phyloP scores from a whole-genome alignment of 1,140 invertebrate species.

The Lysiphlebus fabarum region DNA sequence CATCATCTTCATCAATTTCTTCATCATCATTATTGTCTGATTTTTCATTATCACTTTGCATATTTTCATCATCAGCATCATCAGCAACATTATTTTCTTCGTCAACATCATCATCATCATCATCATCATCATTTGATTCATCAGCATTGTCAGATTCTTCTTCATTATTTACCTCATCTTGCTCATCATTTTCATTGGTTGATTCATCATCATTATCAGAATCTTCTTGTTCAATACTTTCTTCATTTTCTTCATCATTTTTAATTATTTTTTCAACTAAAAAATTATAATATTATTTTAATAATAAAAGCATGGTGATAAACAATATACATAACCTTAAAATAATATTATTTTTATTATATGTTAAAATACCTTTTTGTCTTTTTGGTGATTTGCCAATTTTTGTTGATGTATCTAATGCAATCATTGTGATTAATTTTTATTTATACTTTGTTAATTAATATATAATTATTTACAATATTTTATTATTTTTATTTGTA shows the following conservation, averaged over 20 bases:
- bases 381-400: too few relatives aligned
- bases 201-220: background rate
- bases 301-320: too few relatives aligned
- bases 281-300: constrained; percentile 1
- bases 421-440: too few relatives aligned
- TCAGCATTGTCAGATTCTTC: constrained; percentile 33
- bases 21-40: constrained; percentile 49
- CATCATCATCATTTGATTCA: constrained; percentile 45
- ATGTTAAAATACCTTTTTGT: too few relatives aligned
- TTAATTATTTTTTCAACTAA: constrained; percentile 7
- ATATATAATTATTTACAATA: too few relatives aligned
- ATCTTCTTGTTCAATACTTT: background rate
- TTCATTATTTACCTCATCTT: too few relatives aligned
- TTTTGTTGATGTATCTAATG: too few relatives aligned
- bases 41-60: background rate
- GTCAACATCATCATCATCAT: background rate
- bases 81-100: too few relatives aligned
- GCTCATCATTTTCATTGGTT: background rate
- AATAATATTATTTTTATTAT: too few relatives aligned
- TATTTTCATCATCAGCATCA: background rate
- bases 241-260: background rate
- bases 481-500: too few relatives aligned
- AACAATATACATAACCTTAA: too few relatives aligned
- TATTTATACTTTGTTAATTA: too few relatives aligned
- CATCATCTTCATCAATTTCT: constrained; percentile 32